Evolutionary conservation across 2,113 vertebrate genomes (phyloP).

Genomic region (Capra hircus): DNA sequence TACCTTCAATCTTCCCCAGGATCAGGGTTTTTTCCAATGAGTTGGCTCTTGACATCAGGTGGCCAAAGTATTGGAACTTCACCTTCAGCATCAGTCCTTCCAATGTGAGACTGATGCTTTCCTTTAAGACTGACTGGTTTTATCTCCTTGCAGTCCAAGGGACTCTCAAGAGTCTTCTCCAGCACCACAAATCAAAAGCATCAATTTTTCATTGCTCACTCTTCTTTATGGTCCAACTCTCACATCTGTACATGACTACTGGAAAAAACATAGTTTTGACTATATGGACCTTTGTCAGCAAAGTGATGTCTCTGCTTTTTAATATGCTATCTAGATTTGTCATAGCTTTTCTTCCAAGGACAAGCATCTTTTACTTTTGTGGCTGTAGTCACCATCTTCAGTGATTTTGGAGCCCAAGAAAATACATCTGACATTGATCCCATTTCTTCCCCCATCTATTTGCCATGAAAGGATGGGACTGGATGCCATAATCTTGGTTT

Average conservation of each 20-base stretch:
- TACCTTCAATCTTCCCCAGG: neutral
- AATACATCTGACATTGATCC: neutral
- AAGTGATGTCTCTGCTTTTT: neutral
- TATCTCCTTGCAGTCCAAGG: neutral
- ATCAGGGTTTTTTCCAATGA: neutral
- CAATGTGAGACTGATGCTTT: neutral
- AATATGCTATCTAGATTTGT: neutral
- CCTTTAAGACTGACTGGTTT: neutral
- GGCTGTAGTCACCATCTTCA: neutral
- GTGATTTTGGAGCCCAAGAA: neutral
- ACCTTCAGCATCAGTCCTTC: neutral
- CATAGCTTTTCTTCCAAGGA: neutral
- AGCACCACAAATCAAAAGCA: neutral
- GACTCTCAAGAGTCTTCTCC: neutral
- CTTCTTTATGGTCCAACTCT: neutral
- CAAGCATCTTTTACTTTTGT: neutral
- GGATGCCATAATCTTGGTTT: neutral
- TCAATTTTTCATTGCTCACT: neutral
- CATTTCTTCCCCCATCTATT: neutral
- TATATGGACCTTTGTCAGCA: neutral
- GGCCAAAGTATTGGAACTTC: neutral
- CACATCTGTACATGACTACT: neutral
- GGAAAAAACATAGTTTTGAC: neutral
- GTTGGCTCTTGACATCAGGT: neutral
- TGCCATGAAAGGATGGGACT: neutral